Evolutionary conservation across 1,140 invertebrate genomes (phyloP).

Genomic region (Ostrea denselamellosa): DNA sequence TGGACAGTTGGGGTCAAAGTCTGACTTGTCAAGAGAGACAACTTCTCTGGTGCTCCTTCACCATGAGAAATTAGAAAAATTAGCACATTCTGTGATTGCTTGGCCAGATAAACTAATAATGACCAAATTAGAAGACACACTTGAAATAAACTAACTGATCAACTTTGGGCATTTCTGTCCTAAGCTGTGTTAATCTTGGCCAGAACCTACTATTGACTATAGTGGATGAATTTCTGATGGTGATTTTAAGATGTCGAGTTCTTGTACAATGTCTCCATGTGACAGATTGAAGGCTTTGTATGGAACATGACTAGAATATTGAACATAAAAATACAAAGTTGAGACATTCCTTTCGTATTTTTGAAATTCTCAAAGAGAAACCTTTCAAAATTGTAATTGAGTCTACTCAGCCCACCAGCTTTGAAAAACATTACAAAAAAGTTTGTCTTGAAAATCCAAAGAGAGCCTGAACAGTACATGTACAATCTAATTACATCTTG

Average conservation of each 20-base stretch:
- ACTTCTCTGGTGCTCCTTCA: constrained; percentile 1
- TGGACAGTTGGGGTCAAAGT: constrained; percentile 24
- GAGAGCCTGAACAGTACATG: not conserved
- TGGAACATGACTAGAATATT: not conserved
- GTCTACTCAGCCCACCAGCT: not conserved
- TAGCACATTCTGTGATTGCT: constrained; percentile 22
- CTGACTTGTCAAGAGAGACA: not conserved
- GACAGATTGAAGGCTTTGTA: constrained; percentile 7
- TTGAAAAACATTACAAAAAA: not conserved
- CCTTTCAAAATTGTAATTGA: not conserved
- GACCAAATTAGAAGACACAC: constrained; percentile 16
- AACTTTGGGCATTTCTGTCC: not conserved
- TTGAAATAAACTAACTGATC: constrained; percentile 31
- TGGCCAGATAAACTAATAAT: constrained; percentile 35
- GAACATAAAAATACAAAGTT: not conserved
- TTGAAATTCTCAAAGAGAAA: not conserved
- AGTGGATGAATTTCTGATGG: constrained; percentile 4
- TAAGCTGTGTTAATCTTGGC: not conserved
- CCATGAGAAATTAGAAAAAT: constrained; percentile 4
- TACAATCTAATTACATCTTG: not conserved
- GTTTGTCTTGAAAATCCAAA: not conserved
- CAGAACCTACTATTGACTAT: not conserved
- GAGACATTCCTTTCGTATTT: not conserved
- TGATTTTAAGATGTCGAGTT: not conserved
- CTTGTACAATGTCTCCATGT: not conserved